Evolutionary conservation across 2,113 vertebrate species (phyloP).

Genomic region (Vanacampus margaritifer): DNA sequence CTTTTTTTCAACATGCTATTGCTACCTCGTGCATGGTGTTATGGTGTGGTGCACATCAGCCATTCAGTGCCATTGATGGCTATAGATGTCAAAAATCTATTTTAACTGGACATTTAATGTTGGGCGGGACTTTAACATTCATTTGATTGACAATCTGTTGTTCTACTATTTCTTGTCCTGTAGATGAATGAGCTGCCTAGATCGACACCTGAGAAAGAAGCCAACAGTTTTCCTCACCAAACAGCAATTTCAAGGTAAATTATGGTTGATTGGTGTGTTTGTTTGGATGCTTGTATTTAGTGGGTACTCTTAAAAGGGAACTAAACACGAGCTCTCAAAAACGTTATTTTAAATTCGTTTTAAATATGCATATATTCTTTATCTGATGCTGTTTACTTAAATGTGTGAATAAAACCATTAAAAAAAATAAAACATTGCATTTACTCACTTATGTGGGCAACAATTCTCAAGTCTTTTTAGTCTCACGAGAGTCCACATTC

Average conservation of each 20-base stretch:
- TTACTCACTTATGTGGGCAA: no score
- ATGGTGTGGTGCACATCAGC: conserved; percentile 1
- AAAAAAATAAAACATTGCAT: no score
- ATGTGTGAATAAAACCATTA: no score
- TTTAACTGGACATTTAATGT: not conserved
- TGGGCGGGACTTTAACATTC: not conserved
- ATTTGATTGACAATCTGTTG: conserved; percentile 2
- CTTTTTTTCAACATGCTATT: conserved; percentile 11
- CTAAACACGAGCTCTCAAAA: no score
- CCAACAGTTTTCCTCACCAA: conserved; percentile 59
- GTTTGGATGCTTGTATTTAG: not conserved
- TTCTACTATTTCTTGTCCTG: not conserved
- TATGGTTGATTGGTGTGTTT: not conserved
- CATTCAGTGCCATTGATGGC: not conserved
- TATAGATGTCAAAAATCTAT: no score
- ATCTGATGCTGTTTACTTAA: no score
- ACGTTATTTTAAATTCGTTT: no score
- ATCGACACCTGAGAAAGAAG: conserved; percentile 59
- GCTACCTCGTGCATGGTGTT: conserved; percentile 40
- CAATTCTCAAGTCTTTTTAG: no score
- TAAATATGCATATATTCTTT: no score
- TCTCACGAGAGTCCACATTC: no score
- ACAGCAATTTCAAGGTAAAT: conserved; percentile 67
- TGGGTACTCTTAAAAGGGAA: not conserved
- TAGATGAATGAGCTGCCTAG: conserved; percentile 63